phyloP scores from a whole-genome alignment of 2,113 vertebrate genomes.

The Mohoua ochrocephala region DNA sequence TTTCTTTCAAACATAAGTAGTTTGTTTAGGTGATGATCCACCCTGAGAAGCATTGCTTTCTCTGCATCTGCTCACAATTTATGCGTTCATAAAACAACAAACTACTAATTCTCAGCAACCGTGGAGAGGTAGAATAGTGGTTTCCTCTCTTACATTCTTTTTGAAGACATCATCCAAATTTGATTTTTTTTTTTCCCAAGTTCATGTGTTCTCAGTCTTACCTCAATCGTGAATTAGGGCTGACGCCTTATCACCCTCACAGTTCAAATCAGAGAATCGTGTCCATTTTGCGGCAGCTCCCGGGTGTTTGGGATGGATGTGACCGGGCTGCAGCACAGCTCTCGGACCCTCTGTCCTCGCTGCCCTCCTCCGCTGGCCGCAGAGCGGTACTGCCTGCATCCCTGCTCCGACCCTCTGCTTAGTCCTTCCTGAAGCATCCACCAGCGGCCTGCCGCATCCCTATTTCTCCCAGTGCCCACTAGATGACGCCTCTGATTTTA shows the following conservation, averaged over 20 bases:
- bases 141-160: not conserved
- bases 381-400: not conserved
- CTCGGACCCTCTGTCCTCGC: not conserved
- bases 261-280: not conserved
- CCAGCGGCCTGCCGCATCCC: not conserved
- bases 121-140: not conserved
- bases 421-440: rapidly evolving
- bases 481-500: constrained; percentile 70
- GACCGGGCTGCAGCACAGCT: not conserved
- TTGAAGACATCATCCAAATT: not conserved
- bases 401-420: rapidly evolving
- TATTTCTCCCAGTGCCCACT: constrained; percentile 47
- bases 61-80: not conserved
- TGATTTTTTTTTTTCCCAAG: too few relatives aligned
- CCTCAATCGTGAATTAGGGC: rapidly evolving
- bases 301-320: not conserved
- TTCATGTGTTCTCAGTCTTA: not conserved
- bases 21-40: not conserved
- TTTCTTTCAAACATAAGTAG: not conserved
- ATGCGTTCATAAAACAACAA: not conserved
- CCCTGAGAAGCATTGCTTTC: not conserved
- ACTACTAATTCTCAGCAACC: not conserved
- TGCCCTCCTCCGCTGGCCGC: not conserved
- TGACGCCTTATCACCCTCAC: not conserved
- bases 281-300: not conserved